Conservation (phyloP, 1,140 invertebrate species). For the Drosophila parabipectinata region DNA sequence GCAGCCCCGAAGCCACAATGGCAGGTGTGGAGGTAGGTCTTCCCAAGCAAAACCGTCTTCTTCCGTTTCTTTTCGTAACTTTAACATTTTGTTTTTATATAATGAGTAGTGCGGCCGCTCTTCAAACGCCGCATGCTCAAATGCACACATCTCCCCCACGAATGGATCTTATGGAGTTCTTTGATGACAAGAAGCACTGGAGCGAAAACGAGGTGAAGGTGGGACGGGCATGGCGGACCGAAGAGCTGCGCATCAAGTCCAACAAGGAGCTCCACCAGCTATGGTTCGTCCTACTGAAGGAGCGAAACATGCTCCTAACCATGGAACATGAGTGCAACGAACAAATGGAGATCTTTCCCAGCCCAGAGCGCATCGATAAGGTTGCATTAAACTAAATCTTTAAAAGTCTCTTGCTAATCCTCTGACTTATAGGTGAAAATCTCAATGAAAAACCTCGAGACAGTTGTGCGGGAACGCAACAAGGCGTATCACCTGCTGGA, state of each 20-base stretch:
- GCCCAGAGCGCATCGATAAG: conserved; percentile 97
- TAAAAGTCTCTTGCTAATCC: not conserved
- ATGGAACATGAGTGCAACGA: conserved; percentile 94
- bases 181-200: conserved; percentile 96
- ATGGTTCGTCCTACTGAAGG: conserved; percentile 98
- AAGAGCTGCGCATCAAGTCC: conserved; percentile 97
- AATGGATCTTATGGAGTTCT: conserved; percentile 93
- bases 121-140: conserved; percentile 25
- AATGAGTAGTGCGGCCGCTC: conserved; percentile 44
- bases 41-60: too few species aligned
- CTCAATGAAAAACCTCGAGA: conserved; percentile 97
- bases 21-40: conserved; percentile 43
- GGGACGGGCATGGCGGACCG: conserved; percentile 94
- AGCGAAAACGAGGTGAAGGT: conserved; percentile 90
- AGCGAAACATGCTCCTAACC: conserved; percentile 98
- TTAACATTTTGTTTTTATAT: conserved; percentile 55
- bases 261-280: conserved; percentile 98
- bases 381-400: conserved; percentile 84
- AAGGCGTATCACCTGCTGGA: conserved; percentile 95
- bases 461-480: conserved; percentile 96
- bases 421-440: conserved; percentile 86
- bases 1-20: conserved; percentile 25
- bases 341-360: conserved; percentile 92
- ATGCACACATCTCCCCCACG: conserved; percentile 48
- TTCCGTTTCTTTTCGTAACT: not conserved